Conservation (phyloP, 1,140 invertebrate species). For the Panagrolaimus sp. region DNA sequence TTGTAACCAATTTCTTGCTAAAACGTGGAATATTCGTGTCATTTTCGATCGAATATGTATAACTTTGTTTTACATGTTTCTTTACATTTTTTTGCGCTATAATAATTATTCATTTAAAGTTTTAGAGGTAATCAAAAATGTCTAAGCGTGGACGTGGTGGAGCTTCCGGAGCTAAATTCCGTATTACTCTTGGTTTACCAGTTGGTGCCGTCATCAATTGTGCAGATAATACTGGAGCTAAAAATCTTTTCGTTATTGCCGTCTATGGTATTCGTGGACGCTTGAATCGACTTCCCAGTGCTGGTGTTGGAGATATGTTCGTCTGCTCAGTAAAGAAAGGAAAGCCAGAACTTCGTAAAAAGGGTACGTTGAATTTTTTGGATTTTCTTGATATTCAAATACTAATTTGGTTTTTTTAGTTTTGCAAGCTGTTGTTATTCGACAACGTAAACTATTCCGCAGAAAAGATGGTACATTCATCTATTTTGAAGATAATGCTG, state of each 20-base stretch:
- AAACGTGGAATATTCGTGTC: too few species aligned
- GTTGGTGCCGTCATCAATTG: conserved; percentile 76
- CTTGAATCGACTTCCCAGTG: conserved; percentile 91
- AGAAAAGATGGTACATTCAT: conserved; percentile 98
- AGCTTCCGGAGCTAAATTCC: conserved; percentile 97
- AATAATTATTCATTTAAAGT: too few species aligned
- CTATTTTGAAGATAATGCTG: conserved; percentile 99
- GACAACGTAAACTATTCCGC: conserved; percentile 92
- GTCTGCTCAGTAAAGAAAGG: conserved; percentile 98
- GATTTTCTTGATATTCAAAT: conserved; percentile 38
- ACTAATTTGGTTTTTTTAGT: conserved; percentile 66
- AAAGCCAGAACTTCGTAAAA: conserved; percentile 97
- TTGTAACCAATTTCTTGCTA: too few species aligned
- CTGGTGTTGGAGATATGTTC: conserved; percentile 95
- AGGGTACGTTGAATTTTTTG: conserved; percentile 70
- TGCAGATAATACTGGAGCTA: conserved; percentile 74
- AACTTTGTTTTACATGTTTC: too few species aligned
- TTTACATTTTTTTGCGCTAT: too few species aligned
- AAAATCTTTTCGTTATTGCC: conserved; percentile 97
- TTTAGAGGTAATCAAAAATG: conserved; percentile 55
- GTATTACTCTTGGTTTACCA: conserved; percentile 95
- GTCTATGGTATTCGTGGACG: conserved; percentile 95
- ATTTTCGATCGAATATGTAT: too few species aligned
- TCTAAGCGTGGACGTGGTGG: conserved; percentile 90
- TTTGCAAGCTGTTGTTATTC: conserved; percentile 95